A percentile compares a stretch with the other conserved stretches of the same genome.
Evolutionary conservation across 2,113 vertebrate genomes (phyloP).

Genomic region (Ammodytes marinus): DNA sequence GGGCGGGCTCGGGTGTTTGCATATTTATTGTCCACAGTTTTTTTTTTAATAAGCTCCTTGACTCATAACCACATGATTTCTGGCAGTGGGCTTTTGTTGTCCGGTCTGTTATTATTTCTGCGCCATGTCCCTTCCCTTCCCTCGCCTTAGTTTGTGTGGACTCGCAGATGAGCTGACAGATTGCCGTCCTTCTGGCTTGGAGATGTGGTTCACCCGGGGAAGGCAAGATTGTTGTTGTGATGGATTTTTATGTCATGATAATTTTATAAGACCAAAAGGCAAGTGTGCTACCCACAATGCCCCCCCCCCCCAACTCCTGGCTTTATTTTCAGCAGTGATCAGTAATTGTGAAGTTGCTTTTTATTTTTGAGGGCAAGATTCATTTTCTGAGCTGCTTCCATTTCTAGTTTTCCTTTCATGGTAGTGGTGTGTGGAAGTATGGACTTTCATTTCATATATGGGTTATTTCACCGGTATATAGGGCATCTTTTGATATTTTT

Average conservation of each 20-base stretch:
- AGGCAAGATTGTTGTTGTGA: constrained; percentile 50
- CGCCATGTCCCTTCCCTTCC: constrained; percentile 35
- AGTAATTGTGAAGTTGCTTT: constrained; percentile 41
- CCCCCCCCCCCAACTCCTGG: neutral
- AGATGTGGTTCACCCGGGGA: constrained; percentile 28
- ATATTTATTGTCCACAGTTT: constrained; percentile 71
- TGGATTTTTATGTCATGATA: constrained; percentile 68
- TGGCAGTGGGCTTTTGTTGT: constrained; percentile 70
- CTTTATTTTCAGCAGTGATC: constrained; percentile 36
- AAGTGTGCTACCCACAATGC: neutral
- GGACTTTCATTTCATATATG: constrained; percentile 59
- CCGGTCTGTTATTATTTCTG: constrained; percentile 72
- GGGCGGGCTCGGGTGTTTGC: constrained; percentile 40
- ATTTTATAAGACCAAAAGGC: constrained; percentile 61
- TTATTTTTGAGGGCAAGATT: constrained; percentile 32
- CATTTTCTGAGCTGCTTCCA: constrained; percentile 57
- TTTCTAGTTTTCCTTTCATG: constrained; percentile 9
- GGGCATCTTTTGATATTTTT: too few species aligned
- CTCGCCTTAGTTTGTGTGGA: constrained; percentile 25
- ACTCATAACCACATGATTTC: constrained; percentile 62
- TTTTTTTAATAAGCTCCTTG: constrained; percentile 72
- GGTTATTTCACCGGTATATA: constrained; percentile 33
- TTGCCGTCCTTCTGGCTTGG: constrained; percentile 68
- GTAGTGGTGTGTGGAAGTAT: constrained; percentile 34
- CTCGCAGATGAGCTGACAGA: constrained; percentile 78